Base-by-base conservation (phyloP, 2,888 invertebrate species). In the Cheilosia grossa region DNA sequence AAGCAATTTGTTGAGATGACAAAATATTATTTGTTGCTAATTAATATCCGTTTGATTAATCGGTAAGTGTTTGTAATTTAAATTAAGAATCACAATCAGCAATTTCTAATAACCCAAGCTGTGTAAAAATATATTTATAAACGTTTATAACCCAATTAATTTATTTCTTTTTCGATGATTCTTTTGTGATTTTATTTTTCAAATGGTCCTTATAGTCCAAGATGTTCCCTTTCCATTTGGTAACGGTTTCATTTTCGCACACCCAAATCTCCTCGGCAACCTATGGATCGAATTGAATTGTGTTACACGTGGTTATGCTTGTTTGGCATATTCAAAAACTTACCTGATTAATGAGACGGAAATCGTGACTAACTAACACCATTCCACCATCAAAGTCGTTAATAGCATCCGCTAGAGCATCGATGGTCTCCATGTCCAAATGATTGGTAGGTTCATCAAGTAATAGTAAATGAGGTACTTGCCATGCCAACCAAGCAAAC, bases 211-310 rank as follows among this genome's bases (percentile, higher is more conserved):
- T 99, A 94, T 99, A 99, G 83, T 96, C 95, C 89, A 97, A 94
- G 93, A 99, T 99, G 90, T 96, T 97, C 17, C 99, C 98, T 88
- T 97, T 95, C 98, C 99, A 99, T 92, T 99, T 98, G 30, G 98
- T 99, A 70, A 98, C 96, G 4, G 96, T 95, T 89, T 96, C 97
- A 87, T 99, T 97, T 92, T 99, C 99, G 92, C 99, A 99, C 54
- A 99, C 96, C 99, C 99, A 99, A 91, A 99, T 99, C 92, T 98
- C 98, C 92, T 99, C 96, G 10, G 99, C 99, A 40, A 99, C 99
- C 98, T 99, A 89, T 61, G 49, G 15, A 77, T 3, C 19, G 15
- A 53, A 69, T 42, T 10, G 59, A 51, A 67, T 19, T 21, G 9
- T 51, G 17, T 40, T 44, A 40, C 1, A 1, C 19, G 10, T 15